Evolutionary conservation across 1,140 invertebrate genomes (phyloP).

Genomic region (Whitmania pigra): DNA sequence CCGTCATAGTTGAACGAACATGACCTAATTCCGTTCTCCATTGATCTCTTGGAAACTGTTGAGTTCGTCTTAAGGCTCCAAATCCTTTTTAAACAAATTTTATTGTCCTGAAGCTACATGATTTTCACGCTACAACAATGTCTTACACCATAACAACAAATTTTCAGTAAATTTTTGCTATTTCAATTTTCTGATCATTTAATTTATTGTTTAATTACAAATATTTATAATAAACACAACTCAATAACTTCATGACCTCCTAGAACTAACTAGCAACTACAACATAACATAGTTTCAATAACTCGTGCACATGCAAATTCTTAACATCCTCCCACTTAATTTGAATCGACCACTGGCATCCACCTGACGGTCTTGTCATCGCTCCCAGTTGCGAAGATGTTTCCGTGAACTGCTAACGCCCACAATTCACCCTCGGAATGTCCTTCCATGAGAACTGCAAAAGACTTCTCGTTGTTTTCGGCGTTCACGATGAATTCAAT

Average conservation of each 20-base stretch:
- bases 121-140: no score
- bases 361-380: constrained; percentile 43
- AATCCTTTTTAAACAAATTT: constrained; percentile 29
- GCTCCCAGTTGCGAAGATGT: constrained; percentile 42
- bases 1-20: constrained; percentile 41
- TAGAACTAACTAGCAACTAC: no score
- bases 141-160: no score
- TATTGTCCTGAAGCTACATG: no score
- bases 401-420: constrained; percentile 40
- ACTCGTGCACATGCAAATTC: no score
- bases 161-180: no score
- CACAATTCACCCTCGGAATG: constrained; percentile 43
- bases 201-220: no score
- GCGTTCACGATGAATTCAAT: constrained; percentile 35
- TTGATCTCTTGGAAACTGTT: constrained; percentile 28
- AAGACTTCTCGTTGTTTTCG: constrained; percentile 29
- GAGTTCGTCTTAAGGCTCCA: constrained; percentile 38
- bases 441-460: constrained; percentile 36
- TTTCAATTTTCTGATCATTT: no score
- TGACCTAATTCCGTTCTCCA: constrained; percentile 39
- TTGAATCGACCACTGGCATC: background rate
- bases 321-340: no score
- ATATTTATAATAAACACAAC: no score
- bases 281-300: no score
- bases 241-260: no score